Base-by-base conservation (phyloP, 2,113 vertebrate genomes). In the Naja naja region DNA sequence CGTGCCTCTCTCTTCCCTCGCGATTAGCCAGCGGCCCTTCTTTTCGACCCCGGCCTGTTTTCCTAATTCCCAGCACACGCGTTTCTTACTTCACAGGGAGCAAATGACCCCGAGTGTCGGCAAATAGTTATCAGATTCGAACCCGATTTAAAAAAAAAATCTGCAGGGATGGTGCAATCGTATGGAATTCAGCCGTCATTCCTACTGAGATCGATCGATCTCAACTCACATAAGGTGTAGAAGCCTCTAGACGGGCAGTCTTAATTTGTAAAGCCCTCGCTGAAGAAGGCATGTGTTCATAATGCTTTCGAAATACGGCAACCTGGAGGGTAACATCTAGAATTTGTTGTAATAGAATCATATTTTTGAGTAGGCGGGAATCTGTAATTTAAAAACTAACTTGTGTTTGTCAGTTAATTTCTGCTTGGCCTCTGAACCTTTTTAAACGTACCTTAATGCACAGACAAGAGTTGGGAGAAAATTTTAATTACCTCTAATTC, bases 11-110 rank as follows among this genome's bases (percentile, higher is more conserved):
- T n/a, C 14, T 30, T 27, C 14, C 9, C 11, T 34, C 6, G 56
- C 94, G 87, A 93, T 34, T 94, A 95, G 93, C 5, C 25, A 20
- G 69, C 34, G 34, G 69, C 69, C 34, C 34, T 20, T 39, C 47
- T 49, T 11, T 47, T 25, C 85, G n/a, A 52, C 85, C n/a, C 23
- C 45, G 43, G 22, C 14, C n/a, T 23, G n/a, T 23, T 18, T 16
- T 47, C 39, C 3, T 69, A 30, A 14, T 64, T 88, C n/a, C 49
- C 52, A 88, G 14, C 22, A 53, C 52, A n/a, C 6, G 39, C 85
- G 18, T 43, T 43, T 69, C 91, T 47, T 25, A 30, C 52, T 55
- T 25, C 53, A n/a, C 45, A 52, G 16, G 58, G 34, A 69, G 58
- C n/a, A 53, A 86, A 30, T 27, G 7, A 30, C 27, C 30, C 18